phyloP scores from a whole-genome alignment of 2,888 invertebrate species.

The Drosophila monieri region DNA sequence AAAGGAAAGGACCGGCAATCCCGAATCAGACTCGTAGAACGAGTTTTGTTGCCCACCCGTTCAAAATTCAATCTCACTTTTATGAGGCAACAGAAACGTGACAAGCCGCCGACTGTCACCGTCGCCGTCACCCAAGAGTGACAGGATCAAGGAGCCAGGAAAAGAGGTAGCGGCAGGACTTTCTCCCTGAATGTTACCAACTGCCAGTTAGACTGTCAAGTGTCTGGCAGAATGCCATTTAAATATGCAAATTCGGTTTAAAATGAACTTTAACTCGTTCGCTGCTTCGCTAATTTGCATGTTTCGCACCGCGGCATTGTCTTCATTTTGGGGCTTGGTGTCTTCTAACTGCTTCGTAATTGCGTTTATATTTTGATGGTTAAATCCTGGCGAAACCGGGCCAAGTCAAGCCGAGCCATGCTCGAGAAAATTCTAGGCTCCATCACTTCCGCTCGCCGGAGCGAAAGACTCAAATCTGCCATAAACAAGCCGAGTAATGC shows the following conservation, averaged over 20 bases:
- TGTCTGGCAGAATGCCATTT: slow-evolving; percentile 70
- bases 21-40: slow-evolving; percentile 15
- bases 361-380: slow-evolving; percentile 76
- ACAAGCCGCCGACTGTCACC: slow-evolving; percentile 65
- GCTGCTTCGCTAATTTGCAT: slow-evolving; percentile 71
- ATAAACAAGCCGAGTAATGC: slow-evolving; percentile 70
- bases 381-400: slow-evolving; percentile 50
- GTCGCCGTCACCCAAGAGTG: slow-evolving; percentile 28
- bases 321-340: slow-evolving; percentile 44
- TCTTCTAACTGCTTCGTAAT: slow-evolving; percentile 64
- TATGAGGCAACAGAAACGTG: slow-evolving; percentile 74
- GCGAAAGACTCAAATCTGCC: slow-evolving; percentile 36
- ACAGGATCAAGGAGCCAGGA: slow-evolving; percentile 39
- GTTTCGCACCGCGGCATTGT: slow-evolving; percentile 70
- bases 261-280: slow-evolving; percentile 74
- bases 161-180: slow-evolving; percentile 3
- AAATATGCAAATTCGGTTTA: slow-evolving; percentile 74
- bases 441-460: slow-evolving; percentile 20
- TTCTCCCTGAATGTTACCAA: slow-evolving; percentile 50
- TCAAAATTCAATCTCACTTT: slow-evolving; percentile 78
- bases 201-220: slow-evolving; percentile 55
- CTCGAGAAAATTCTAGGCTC: slow-evolving; percentile 10
- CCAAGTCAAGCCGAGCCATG: slow-evolving; percentile 5
- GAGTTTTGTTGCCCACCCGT: slow-evolving; percentile 53
- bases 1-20: slow-evolving; percentile 20